Evolutionary conservation across 2,797 vertebrate genomes (phyloP), one percentile per base, ranked within the genome.

Genomic region (Semaprochilodus insignis): DNA sequence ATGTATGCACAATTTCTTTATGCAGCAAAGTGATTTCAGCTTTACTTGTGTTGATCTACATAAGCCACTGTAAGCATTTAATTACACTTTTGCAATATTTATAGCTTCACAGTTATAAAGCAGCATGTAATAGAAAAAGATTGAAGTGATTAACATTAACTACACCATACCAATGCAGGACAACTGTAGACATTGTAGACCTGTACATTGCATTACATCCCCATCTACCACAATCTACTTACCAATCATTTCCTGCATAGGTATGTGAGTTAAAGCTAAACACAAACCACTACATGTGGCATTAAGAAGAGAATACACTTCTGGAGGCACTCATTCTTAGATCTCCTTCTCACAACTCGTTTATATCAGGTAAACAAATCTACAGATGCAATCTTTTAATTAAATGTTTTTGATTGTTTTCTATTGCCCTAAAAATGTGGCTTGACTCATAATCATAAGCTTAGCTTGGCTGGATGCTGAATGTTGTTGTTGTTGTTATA

Each of bases 1-100:
- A 66, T 25, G 16, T 66, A 52, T 52, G n/a, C 23, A 67, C 51
- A 16, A 3, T 40, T 77, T 82, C 75, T n/a, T 71, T 27, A 81
- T 44, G 81, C 40, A 81, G 40, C 60, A 63, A 70, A 80, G 54
- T 62, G 31, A 69, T 77, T 79, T 85, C 0, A 65, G n/a, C 21
- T 60, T 77, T 25, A 71, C 60, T 15, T 77, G 76, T 82, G 36
- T 69, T 60, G 62, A 80, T 76, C 81, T 85, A 81, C 66, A 82
- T 66, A 80, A 74, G 62, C 59, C 63, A 77, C 69, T 67, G 54
- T 57, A 78, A 82, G 36, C 74, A 74, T 71, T 75, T 55, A 57
- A 76, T 82, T 40, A 74, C 55, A 62, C 54, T 66, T 78, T 8
- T 67, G 34, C 62, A 52, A 54, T 74, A 69, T 21, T 69, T 17